These are phyloP conservation scores for Heliconius himera DNA, from an alignment of 1,140 invertebrate genomes.

Conservation along the genomic window DNA sequence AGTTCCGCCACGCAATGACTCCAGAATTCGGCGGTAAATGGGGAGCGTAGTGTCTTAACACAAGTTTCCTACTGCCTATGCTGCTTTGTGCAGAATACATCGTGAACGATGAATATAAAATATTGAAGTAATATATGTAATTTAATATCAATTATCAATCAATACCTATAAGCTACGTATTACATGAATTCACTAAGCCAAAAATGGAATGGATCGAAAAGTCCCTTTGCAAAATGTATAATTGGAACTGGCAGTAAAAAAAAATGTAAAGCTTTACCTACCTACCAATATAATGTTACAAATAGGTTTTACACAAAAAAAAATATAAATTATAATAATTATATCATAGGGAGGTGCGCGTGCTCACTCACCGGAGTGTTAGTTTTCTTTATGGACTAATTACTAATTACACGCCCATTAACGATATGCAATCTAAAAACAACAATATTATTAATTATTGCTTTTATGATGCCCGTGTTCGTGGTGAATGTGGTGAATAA, in stretches of 20 bases:
- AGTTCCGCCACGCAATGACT: too few relatives aligned
- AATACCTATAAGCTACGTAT: too few relatives aligned
- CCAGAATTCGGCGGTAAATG: too few relatives aligned
- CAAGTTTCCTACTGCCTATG: too few relatives aligned
- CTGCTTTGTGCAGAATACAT: too few relatives aligned
- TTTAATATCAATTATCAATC: too few relatives aligned
- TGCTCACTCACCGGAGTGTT: constrained; percentile 62
- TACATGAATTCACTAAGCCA: too few relatives aligned
- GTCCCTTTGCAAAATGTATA: background rate
- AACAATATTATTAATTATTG: constrained; percentile 73
- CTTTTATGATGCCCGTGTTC: constrained; percentile 63
- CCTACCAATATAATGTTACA: background rate
- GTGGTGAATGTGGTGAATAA: constrained; percentile 65
- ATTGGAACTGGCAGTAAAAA: background rate
- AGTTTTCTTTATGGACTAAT: constrained; percentile 71
- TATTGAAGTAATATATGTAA: too few relatives aligned
- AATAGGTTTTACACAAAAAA: background rate
- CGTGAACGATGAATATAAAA: too few relatives aligned
- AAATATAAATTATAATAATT: constrained; percentile 21
- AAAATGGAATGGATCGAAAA: too few relatives aligned
- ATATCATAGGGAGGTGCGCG: constrained; percentile 35
- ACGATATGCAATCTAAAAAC: constrained; percentile 73
- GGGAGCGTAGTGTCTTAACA: too few relatives aligned
- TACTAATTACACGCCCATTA: constrained; percentile 61
- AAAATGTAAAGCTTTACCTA: background rate